Conservation (phyloP, 2,113 vertebrate species). For the Ondatra zibethicus region DNA sequence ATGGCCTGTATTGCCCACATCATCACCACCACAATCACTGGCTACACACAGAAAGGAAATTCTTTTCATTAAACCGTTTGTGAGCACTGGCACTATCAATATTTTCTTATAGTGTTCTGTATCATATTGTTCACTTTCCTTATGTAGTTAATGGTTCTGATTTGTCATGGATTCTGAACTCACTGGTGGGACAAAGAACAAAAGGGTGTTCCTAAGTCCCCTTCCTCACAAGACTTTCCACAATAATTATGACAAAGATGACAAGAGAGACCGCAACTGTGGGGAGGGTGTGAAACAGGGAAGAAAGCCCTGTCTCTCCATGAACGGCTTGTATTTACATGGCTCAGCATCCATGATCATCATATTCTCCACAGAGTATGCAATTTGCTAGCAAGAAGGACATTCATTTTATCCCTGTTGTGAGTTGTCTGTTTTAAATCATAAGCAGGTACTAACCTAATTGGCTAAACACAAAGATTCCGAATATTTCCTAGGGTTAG, state of each 20-base stretch:
- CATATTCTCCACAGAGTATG: background rate
- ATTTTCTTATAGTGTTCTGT: background rate
- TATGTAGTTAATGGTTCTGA: background rate
- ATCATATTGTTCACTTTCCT: background rate
- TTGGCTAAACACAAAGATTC: slow-evolving; percentile 7
- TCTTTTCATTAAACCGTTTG: background rate
- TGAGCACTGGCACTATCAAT: background rate
- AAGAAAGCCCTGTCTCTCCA: background rate
- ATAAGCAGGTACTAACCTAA: background rate
- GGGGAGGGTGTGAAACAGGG: background rate
- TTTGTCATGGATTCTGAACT: background rate
- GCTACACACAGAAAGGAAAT: accelerated
- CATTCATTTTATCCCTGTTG: slow-evolving; percentile 1
- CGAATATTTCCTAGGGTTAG: background rate
- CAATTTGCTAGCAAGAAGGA: slow-evolving; percentile 37
- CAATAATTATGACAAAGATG: background rate
- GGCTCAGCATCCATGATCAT: background rate
- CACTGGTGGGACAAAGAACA: background rate
- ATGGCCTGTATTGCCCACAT: background rate
- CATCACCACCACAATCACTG: background rate
- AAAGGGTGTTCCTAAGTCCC: background rate
- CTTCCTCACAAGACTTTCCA: background rate
- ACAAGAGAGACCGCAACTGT: background rate
- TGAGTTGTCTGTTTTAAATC: background rate
- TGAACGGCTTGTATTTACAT: background rate